These are phyloP conservation scores for Euura lappo DNA, from an alignment of 1,140 invertebrate species.

Conservation along the genomic window DNA sequence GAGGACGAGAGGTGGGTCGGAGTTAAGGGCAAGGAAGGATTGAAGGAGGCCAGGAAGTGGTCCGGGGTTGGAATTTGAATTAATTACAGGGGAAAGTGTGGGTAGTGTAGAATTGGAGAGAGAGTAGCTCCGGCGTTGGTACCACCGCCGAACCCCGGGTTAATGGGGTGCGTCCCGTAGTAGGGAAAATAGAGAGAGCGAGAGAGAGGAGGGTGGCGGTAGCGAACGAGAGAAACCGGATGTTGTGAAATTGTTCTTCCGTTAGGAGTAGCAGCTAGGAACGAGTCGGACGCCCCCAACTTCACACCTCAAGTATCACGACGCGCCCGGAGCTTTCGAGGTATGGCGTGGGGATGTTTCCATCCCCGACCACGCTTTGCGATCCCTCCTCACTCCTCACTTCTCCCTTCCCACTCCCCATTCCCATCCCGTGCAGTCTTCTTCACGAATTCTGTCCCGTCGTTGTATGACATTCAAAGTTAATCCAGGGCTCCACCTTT, in stretches of 20 bases:
- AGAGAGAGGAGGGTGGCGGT: slow-evolving; percentile 11
- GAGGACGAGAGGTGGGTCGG: no score
- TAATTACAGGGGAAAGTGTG: slow-evolving; percentile 41
- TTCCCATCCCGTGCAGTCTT: slow-evolving; percentile 7
- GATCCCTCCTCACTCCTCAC: slow-evolving; percentile 23
- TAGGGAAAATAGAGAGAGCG: slow-evolving; percentile 22
- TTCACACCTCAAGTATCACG: slow-evolving; percentile 53
- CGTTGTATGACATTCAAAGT: slow-evolving; percentile 3
- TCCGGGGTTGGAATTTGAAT: slow-evolving; percentile 44
- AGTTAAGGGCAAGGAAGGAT: background rate
- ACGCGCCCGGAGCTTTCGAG: slow-evolving; percentile 47
- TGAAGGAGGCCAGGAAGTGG: slow-evolving; percentile 36
- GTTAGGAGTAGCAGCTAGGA: slow-evolving; percentile 34
- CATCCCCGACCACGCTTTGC: slow-evolving; percentile 8
- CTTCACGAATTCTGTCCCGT: background rate
- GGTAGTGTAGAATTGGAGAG: background rate
- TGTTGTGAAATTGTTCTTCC: slow-evolving; percentile 54
- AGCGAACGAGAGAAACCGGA: slow-evolving; percentile 27
- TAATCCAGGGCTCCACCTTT: no score
- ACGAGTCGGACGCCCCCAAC: slow-evolving; percentile 47
- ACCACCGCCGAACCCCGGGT: no score
- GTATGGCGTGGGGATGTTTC: slow-evolving; percentile 16
- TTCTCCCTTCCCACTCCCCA: slow-evolving; percentile 19
- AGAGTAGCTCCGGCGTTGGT: background rate
- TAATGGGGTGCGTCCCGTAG: background rate